Evolutionary conservation across 1,140 invertebrate genomes (phyloP), one percentile per base, ranked within the genome.

Genomic region (Drosophila nannoptera): DNA sequence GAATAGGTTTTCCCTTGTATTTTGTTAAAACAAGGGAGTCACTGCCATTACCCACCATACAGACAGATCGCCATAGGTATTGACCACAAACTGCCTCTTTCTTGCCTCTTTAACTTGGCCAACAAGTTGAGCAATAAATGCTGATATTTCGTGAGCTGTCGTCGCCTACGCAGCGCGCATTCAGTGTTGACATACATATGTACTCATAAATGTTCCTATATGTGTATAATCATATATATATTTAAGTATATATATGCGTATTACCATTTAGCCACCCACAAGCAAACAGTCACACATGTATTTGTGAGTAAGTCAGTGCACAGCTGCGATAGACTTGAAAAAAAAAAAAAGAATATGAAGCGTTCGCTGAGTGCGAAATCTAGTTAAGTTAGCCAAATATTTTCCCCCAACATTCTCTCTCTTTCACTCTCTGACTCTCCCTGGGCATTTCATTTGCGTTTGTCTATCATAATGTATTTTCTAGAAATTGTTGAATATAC

Each of bases 401-500:
- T 22, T 22, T 22, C 22, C 22, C 22, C 22, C 22, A 22, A 22
- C 22, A 22, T 22, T 22, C 49, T 48, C 50, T 12, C 35, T 35
- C 61, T 29, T 49, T 58, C 48, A 52, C 53, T 31, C 9, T 46
- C 31, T n/a, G 3, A 5, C 2, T 45, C 29, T 50, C 2, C 49
- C 12, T 16, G 7, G n/a, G 7, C n/a, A 33, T 54, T 22, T 54
- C 69, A 68, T 68, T 68, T 68, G 69, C 32, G 52, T 72, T 68
- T 72, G 64, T 62, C 64, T 67, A 61, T 72, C 64, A 69, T 70
- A 42, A 53, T 4, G 69, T 38, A 45, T 76, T 53, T 84, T 84
- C 80, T 84, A 84, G 81, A 84, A 83, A 86, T 80, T 75, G 68
- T 78, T 31, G 68, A 78, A 80, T 67, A 71, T 81, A 68, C 74